These are phyloP conservation scores for Pterophyllum scalare DNA, from an alignment of 2,113 vertebrate genomes.

Conservation along the genomic window DNA sequence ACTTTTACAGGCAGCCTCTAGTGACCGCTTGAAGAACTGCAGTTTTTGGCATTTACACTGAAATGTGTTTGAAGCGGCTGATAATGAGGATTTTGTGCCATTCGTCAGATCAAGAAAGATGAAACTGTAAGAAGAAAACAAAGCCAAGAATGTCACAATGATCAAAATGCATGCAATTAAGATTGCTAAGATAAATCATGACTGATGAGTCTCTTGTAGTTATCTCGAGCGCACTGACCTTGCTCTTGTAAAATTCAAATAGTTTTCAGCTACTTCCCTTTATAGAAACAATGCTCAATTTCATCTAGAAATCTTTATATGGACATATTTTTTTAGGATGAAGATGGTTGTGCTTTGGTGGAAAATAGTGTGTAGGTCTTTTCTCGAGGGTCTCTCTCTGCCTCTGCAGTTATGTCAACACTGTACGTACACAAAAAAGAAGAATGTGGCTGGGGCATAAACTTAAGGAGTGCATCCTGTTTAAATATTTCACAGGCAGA, in stretches of 20 bases:
- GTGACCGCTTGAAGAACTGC: background rate
- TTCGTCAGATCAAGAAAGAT: background rate
- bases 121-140: background rate
- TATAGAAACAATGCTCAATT: background rate
- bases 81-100: background rate
- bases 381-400: background rate
- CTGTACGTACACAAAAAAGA: slow-evolving; percentile 13
- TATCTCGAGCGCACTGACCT: background rate
- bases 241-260: slow-evolving; percentile 3
- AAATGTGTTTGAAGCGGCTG: slow-evolving; percentile 7
- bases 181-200: background rate
- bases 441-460: slow-evolving; percentile 9
- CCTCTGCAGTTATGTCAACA: slow-evolving; percentile 11
- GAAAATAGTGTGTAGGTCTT: background rate
- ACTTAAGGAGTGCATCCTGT: slow-evolving; percentile 10
- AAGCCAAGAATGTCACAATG: background rate
- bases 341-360: background rate
- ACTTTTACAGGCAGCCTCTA: background rate
- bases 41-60: background rate
- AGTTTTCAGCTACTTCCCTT: background rate
- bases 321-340: background rate
- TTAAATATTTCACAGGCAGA: slow-evolving; percentile 51
- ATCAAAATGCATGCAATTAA: background rate
- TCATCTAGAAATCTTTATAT: background rate
- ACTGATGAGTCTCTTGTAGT: background rate